Percentiles rank a stretch among this genome's conserved stretches.
phyloP scores from a whole-genome alignment of 2,113 vertebrate species.

The Apteryx owenii region DNA sequence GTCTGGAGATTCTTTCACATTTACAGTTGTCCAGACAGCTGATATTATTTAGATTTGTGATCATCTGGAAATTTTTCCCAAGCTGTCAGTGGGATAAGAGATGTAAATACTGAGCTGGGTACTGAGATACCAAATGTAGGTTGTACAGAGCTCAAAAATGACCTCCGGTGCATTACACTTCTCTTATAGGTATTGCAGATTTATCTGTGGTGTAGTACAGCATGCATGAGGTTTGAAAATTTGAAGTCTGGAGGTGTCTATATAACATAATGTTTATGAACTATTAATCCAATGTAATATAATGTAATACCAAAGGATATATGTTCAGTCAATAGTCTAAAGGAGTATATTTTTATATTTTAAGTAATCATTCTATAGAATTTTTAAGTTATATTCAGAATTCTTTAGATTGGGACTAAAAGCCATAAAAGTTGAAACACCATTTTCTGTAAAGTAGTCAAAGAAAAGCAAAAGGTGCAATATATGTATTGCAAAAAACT shows the following conservation, averaged over 20 bases:
- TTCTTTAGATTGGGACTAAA: background rate
- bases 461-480: background rate
- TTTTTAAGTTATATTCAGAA: background rate
- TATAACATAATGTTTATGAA: background rate
- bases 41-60: background rate
- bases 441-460: background rate
- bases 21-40: background rate
- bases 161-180: background rate
- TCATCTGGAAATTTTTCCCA: background rate
- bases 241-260: background rate
- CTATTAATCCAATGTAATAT: background rate
- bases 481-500: background rate
- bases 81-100: background rate
- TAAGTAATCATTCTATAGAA: background rate
- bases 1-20: background rate
- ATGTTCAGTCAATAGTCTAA: background rate
- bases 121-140: background rate
- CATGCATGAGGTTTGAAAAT: background rate
- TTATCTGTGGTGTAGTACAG: background rate
- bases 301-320: background rate
- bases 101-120: background rate
- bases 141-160: background rate
- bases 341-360: background rate
- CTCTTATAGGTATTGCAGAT: background rate
- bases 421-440: background rate